Base-by-base conservation (phyloP, 2,888 invertebrate species). In the Stramonita haemastoma region DNA sequence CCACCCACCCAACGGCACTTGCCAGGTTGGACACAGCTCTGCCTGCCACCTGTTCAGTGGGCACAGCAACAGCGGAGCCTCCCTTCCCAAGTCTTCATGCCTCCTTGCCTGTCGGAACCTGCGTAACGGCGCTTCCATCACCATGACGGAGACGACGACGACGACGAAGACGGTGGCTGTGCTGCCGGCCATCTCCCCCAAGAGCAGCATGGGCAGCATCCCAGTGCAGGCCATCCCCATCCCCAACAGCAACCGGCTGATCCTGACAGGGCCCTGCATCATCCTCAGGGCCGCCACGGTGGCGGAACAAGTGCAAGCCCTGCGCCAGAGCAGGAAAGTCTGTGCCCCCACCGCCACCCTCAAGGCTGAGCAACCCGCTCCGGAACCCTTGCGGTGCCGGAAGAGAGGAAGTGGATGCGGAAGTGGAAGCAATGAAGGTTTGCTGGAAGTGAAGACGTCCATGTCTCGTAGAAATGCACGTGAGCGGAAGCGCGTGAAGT, bases 401-500 rank as follows among this genome's bases (percentile, higher is more conserved):
- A 88, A 95, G 70, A 90, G 95, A 36, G 93, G 94, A 2, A 95
- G 0, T 5, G 36, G 22, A 46, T 26, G 22, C 22, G 46, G 26
- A 22, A 13, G 11, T 0, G 73, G 26, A 26, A 22, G 15, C 5
- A 88, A 22, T 91, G 95, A 22, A 95, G 94, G 15, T 90, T 95
- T 66, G 0, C 94, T 94, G 1, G 92, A 93, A 85, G 92, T 93
- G 0, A 93, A 94, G 34, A 98, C 98, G 46, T 98, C 98, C 8
- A 95, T 95, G 29, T 98, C 98, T 0, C 96, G 98, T 89, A 97
- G 99, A 94, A 99, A 99, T 96, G 99, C 99, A 56, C 97, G 99
- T 79, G 99, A 99, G 96, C 97, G 99, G 93, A 99, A 99, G 95
- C 97, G 99, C 93, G 99, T 99, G 93, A 98, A 98, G 96, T 98